A percentile compares a stretch with the other conserved stretches of the same genome.
phyloP scores from a whole-genome alignment of 2,797 vertebrate species.

The Danio kyathit region DNA sequence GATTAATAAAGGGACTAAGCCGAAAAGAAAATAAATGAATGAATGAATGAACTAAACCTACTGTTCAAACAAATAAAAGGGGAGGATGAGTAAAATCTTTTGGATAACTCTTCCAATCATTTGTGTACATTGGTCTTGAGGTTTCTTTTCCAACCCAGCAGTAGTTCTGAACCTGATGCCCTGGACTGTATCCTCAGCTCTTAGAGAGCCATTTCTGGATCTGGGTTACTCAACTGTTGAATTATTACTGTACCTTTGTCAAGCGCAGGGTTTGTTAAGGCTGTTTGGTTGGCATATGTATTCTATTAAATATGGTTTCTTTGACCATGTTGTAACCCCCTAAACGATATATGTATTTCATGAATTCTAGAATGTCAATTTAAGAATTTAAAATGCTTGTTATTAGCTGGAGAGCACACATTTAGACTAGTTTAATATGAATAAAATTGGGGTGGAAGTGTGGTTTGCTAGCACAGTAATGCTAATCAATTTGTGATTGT shows the following conservation, averaged over 20 bases:
- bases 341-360: background rate
- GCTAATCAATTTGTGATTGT: background rate
- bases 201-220: constrained; percentile 14
- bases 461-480: background rate
- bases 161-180: background rate
- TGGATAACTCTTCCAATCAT: background rate
- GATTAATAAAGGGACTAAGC: no score
- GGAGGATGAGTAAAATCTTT: no score
- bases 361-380: constrained; percentile 8
- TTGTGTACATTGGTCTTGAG: background rate
- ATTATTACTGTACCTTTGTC: constrained; percentile 25
- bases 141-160: background rate
- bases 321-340: constrained; percentile 1
- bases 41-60: no score
- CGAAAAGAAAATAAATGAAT: no score
- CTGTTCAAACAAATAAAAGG: no score
- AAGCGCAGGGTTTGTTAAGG: background rate
- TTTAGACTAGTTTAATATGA: background rate
- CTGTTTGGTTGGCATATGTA: background rate
- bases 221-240: constrained; percentile 9
- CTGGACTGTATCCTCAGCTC: background rate
- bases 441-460: background rate
- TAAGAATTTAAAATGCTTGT: background rate
- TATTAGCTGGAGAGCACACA: background rate
- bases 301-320: background rate